These are phyloP conservation scores for Diadema setosum DNA, from an alignment of 35 echinoderm and acorn worm genomes.

Conservation along the genomic window DNA sequence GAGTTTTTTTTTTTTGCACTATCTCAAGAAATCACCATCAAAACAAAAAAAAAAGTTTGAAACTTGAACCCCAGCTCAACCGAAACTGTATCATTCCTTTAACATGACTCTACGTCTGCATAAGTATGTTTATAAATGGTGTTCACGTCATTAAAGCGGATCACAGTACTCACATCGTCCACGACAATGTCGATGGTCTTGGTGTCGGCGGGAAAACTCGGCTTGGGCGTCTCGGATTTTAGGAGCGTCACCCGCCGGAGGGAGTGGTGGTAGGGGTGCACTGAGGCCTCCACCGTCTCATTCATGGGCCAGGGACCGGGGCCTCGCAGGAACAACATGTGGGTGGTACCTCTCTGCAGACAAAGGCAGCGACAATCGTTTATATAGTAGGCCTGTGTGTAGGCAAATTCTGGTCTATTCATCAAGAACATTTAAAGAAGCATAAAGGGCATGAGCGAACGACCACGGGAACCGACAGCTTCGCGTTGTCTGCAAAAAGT, in stretches of 20 bases:
- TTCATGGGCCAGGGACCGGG: background rate
- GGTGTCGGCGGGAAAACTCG: constrained; percentile 15
- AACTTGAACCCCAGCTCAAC: no score
- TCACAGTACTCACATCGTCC: constrained; percentile 33
- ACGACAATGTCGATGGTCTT: constrained; percentile 25
- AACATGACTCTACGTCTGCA: no score
- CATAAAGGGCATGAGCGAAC: background rate
- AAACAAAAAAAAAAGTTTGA: no score
- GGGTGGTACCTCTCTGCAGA: background rate
- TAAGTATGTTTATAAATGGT: no score
- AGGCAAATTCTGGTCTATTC: no score
- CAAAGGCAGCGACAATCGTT: background rate
- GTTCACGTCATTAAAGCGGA: no score
- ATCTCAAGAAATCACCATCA: no score
- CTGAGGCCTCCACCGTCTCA: background rate
- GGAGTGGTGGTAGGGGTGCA: background rate
- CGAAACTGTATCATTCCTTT: no score
- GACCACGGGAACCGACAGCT: background rate
- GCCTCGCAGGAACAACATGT: background rate
- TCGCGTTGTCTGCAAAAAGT: no score
- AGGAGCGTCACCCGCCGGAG: constrained; percentile 23
- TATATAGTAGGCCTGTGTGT: no score
- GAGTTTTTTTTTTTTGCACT: no score
- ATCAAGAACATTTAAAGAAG: background rate
- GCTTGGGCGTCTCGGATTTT: background rate